These are phyloP conservation scores for Heterohyrax brucei DNA, from an alignment of 2,797 vertebrate genomes.

Conservation along the genomic window DNA sequence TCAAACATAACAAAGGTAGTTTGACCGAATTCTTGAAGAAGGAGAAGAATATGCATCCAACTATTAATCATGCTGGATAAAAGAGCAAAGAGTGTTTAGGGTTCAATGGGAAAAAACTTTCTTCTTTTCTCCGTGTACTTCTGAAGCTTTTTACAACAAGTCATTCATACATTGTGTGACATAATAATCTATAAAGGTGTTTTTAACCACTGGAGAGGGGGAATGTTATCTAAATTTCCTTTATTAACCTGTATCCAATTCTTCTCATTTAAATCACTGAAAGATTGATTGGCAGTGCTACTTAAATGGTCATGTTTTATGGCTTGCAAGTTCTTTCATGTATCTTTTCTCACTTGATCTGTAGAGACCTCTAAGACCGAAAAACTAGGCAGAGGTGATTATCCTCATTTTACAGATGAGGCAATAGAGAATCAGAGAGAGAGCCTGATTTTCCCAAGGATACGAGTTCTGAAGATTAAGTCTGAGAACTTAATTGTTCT, in stretches of 20 bases:
- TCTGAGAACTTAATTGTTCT: too few relatives aligned
- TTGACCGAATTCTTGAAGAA: not conserved
- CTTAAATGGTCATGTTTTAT: not conserved
- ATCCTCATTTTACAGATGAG: not conserved
- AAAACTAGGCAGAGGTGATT: not conserved
- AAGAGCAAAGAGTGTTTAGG: not conserved
- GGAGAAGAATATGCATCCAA: not conserved
- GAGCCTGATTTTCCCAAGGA: not conserved
- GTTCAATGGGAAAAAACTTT: not conserved
- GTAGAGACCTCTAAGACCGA: not conserved
- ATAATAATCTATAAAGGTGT: not conserved
- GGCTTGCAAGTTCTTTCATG: not conserved
- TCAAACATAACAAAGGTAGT: not conserved
- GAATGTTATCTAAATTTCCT: not conserved
- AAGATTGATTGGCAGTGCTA: not conserved
- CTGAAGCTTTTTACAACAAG: conserved; percentile 44
- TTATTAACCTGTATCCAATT: not conserved
- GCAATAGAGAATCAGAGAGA: not conserved
- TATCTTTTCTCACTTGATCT: not conserved
- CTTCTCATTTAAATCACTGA: conserved; percentile 3
- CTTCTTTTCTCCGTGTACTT: not conserved
- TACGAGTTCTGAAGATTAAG: too few relatives aligned
- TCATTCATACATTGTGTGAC: not conserved
- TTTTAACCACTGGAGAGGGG: not conserved
- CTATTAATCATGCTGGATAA: not conserved